phyloP scores from a whole-genome alignment of 2,888 invertebrate genomes.

The Napeogenes sylphis region DNA sequence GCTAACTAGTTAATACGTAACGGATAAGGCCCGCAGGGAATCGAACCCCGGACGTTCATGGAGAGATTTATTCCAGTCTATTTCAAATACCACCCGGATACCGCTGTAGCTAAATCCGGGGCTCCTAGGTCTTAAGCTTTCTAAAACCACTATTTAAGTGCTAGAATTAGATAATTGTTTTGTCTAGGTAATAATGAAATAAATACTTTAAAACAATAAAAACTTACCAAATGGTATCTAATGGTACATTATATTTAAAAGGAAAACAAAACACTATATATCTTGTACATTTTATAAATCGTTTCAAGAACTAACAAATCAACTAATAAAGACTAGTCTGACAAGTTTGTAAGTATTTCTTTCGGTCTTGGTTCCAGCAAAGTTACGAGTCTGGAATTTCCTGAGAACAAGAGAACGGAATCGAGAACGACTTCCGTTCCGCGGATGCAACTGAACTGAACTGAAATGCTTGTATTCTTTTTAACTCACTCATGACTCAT shows the following conservation, averaged over 20 bases:
- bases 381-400: constrained; percentile 56
- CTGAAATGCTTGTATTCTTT: constrained; percentile 28
- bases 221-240: constrained; percentile 23
- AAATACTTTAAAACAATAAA: background rate
- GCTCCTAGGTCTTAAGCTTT: constrained; percentile 63
- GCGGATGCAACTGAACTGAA: constrained; percentile 38
- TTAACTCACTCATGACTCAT: constrained; percentile 22
- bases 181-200: background rate
- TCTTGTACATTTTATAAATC: no score
- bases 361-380: constrained; percentile 42
- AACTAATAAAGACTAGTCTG: constrained; percentile 52
- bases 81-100: constrained; percentile 53
- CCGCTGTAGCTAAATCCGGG: constrained; percentile 69
- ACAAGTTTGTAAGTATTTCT: constrained; percentile 59
- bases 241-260: no score
- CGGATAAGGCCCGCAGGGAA: constrained; percentile 60
- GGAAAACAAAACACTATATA: no score
- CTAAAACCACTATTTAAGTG: constrained; percentile 46
- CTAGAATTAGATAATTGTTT: constrained; percentile 32
- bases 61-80: constrained; percentile 73
- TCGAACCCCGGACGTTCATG: constrained; percentile 64
- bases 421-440: constrained; percentile 59
- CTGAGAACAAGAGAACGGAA: constrained; percentile 54
- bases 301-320: constrained; percentile 34
- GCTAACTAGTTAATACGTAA: constrained; percentile 55